These are phyloP conservation scores for Thereuonema tuberculata DNA, from an alignment of 1,140 invertebrate genomes.

Conservation along the genomic window DNA sequence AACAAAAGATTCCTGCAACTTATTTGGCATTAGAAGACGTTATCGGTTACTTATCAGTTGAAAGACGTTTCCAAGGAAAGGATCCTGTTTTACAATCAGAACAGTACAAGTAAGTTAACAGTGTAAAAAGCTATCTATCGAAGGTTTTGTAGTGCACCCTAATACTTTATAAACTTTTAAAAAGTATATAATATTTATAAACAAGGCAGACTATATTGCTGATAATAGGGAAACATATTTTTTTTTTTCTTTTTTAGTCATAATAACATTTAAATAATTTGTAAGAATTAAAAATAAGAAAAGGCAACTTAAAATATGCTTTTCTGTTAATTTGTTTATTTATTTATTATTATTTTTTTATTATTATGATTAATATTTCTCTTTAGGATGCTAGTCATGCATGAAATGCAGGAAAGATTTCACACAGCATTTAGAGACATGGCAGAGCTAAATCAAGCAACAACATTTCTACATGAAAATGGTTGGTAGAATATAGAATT, in stretches of 20 bases:
- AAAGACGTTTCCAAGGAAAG: constrained; percentile 33
- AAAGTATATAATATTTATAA: too few relatives aligned
- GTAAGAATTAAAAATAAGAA: too few relatives aligned
- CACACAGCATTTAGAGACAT: constrained; percentile 66
- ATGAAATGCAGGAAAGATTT: constrained; percentile 49
- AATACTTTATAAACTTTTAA: too few relatives aligned
- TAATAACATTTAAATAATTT: too few relatives aligned
- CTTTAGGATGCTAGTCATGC: constrained; percentile 41
- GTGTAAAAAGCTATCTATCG: too few relatives aligned
- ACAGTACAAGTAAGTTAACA: constrained; percentile 57
- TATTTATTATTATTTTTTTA: too few relatives aligned
- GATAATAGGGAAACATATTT: too few relatives aligned
- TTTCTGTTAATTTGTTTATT: too few relatives aligned
- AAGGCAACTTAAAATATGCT: too few relatives aligned
- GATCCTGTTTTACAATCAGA: constrained; percentile 84
- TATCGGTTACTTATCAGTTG: constrained; percentile 59
- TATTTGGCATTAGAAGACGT: constrained; percentile 91
- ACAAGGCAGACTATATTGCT: too few relatives aligned
- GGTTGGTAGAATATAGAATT: constrained; percentile 39
- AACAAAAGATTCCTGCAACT: constrained; percentile 89
- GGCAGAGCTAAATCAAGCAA: constrained; percentile 76
- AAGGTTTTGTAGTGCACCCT: too few relatives aligned
- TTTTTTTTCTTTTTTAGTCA: too few relatives aligned
- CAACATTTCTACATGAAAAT: constrained; percentile 93
- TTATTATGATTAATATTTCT: not conserved